Percentiles rank a stretch among this genome's conserved stretches.
Evolutionary conservation across 2,888 invertebrate species (phyloP).

Genomic region (Ryuthela nishihirai): DNA sequence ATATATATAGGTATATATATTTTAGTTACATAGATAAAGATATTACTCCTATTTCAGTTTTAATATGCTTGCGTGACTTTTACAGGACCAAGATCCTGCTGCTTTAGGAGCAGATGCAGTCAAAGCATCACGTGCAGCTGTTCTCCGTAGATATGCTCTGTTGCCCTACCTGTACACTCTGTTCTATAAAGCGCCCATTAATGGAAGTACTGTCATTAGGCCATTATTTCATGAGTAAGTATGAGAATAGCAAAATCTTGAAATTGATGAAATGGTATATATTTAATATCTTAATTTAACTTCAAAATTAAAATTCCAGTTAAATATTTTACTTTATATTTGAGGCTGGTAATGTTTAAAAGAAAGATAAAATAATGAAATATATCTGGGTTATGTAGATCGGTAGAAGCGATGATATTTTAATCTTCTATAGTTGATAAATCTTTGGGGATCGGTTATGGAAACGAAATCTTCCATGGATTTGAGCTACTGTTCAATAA

Average conservation of each 20-base stretch:
- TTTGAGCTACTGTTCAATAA: too few species aligned
- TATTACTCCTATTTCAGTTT: too few species aligned
- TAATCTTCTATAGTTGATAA: too few species aligned
- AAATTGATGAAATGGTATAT: not conserved
- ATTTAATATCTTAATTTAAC: not conserved
- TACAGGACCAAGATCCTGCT: slow-evolving; percentile 48
- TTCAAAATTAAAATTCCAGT: not conserved
- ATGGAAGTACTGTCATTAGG: slow-evolving; percentile 49
- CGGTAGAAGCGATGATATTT: too few species aligned
- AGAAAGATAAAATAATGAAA: too few species aligned
- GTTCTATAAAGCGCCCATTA: slow-evolving; percentile 48
- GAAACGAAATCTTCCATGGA: too few species aligned
- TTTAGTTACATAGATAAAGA: too few species aligned
- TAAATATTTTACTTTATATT: slow-evolving; percentile 1
- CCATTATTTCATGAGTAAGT: slow-evolving; percentile 50
- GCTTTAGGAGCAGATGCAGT: slow-evolving; percentile 41
- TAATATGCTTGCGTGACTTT: too few species aligned
- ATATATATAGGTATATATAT: too few species aligned
- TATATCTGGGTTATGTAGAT: too few species aligned
- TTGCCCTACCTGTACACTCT: slow-evolving; percentile 55
- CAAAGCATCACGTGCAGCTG: slow-evolving; percentile 42
- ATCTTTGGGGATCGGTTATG: too few species aligned
- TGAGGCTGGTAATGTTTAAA: too few species aligned
- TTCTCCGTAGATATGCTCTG: slow-evolving; percentile 49
- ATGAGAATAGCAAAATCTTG: not conserved